A percentile compares a stretch with the other conserved stretches of the same genome.
phyloP scores from a whole-genome alignment of 2,888 invertebrate genomes.

The Deilephila porcellus region DNA sequence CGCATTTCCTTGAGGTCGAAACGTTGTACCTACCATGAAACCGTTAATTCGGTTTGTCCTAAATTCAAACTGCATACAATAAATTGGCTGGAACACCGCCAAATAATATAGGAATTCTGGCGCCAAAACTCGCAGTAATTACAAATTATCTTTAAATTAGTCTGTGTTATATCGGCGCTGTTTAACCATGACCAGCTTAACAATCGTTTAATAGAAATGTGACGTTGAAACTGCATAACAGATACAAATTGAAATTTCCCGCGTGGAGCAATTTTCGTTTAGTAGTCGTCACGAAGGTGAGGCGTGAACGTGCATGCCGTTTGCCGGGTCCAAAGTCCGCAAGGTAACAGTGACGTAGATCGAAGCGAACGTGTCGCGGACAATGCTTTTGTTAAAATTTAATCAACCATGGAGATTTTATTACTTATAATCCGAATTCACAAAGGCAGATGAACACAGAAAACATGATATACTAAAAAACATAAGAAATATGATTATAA shows the following conservation, averaged over 20 bases:
- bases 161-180: not conserved
- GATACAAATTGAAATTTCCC: slow-evolving; percentile 15
- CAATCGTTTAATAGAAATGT: slow-evolving; percentile 29
- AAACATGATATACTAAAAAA: not conserved
- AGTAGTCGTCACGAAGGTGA: slow-evolving; percentile 58
- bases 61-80: slow-evolving; percentile 49
- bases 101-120: slow-evolving; percentile 47
- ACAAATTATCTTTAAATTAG: slow-evolving; percentile 4
- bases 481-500: slow-evolving; percentile 20
- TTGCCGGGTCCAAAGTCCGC: slow-evolving; percentile 82
- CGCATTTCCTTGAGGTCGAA: slow-evolving; percentile 23
- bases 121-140: slow-evolving; percentile 45
- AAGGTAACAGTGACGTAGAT: slow-evolving; percentile 68
- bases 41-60: slow-evolving; percentile 44
- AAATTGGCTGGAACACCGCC: slow-evolving; percentile 54
- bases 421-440: not conserved
- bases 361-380: slow-evolving; percentile 63
- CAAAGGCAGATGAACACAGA: not conserved
- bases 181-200: slow-evolving; percentile 39
- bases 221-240: slow-evolving; percentile 32
- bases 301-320: slow-evolving; percentile 60
- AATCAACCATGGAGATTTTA: not conserved
- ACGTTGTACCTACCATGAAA: not conserved
- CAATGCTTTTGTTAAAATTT: slow-evolving; percentile 55
- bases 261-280: slow-evolving; percentile 32